phyloP scores from a whole-genome alignment of 1,140 invertebrate species.

The Meloidogyne exigua region DNA sequence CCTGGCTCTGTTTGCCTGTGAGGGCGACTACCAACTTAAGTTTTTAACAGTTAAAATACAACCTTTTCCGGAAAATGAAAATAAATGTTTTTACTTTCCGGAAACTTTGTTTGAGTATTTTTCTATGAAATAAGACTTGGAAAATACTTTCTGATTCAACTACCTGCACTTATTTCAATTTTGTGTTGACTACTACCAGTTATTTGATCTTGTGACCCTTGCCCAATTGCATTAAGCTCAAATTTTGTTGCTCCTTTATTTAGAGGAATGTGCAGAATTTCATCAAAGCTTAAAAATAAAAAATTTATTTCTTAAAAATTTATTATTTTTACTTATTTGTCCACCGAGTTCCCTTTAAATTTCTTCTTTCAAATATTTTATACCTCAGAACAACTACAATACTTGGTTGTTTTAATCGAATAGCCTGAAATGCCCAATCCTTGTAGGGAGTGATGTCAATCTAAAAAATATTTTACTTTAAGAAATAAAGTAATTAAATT shows the following conservation, averaged over 20 bases:
- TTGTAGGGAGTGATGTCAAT: conserved; percentile 46
- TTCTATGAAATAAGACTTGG: no score
- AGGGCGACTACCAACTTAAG: conserved; percentile 38
- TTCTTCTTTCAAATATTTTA: conserved; percentile 45
- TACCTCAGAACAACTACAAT: conserved; percentile 48
- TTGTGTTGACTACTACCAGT: background rate
- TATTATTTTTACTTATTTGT: background rate
- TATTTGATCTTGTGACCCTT: conserved; percentile 6
- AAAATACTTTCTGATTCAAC: no score
- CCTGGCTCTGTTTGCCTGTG: conserved; percentile 50
- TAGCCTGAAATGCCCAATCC: conserved; percentile 52
- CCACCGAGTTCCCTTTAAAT: background rate
- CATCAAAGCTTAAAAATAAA: conserved; percentile 38
- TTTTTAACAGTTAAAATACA: no score
- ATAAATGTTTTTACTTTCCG: no score
- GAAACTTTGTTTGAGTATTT: no score
- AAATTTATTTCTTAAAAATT: background rate
- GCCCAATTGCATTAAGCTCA: conserved; percentile 40
- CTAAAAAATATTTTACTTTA: background rate
- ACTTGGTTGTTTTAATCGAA: conserved; percentile 49
- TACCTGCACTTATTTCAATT: conserved; percentile 22
- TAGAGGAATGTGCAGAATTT: conserved; percentile 46
- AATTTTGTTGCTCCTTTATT: conserved; percentile 54
- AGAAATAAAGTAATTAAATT: background rate
- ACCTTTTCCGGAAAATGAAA: no score